These are phyloP conservation scores for Mya arenaria DNA, from an alignment of 1,140 invertebrate genomes.

Conservation along the genomic window DNA sequence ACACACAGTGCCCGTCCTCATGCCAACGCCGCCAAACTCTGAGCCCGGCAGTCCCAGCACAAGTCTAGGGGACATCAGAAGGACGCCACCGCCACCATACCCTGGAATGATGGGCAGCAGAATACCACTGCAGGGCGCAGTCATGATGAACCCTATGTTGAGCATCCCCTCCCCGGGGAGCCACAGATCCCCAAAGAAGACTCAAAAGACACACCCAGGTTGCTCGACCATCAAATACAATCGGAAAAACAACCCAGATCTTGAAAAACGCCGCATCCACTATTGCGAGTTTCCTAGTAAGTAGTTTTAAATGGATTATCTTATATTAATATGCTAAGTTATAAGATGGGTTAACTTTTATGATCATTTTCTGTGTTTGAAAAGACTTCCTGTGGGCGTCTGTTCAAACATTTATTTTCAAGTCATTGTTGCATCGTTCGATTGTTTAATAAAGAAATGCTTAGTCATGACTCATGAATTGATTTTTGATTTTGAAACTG, in stretches of 20 bases:
- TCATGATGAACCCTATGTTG: conserved; percentile 56
- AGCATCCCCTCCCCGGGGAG: conserved; percentile 17
- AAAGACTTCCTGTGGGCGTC: too few relatives aligned
- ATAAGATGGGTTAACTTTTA: too few relatives aligned
- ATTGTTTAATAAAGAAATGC: too few relatives aligned
- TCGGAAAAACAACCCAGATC: conserved; percentile 96
- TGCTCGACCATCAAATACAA: conserved; percentile 87
- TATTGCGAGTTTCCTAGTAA: conserved; percentile 97
- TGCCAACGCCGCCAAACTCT: conserved; percentile 77
- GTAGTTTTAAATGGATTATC: too few relatives aligned
- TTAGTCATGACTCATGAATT: too few relatives aligned
- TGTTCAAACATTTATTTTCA: too few relatives aligned
- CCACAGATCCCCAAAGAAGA: conserved; percentile 57
- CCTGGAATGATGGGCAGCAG: conserved; percentile 63
- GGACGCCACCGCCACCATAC: conserved; percentile 77
- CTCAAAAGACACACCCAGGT: conserved; percentile 78
- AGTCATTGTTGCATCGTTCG: too few relatives aligned
- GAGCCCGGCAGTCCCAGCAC: conserved; percentile 76
- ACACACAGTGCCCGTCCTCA: conserved; percentile 71
- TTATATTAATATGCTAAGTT: too few relatives aligned
- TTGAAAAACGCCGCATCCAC: conserved; percentile 96
- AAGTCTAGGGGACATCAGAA: conserved; percentile 60
- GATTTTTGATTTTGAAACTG: too few relatives aligned
- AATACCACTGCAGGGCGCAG: conserved; percentile 56
- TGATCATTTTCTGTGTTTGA: too few relatives aligned